A percentile compares a stretch with the other conserved stretches of the same genome.
These are phyloP conservation scores for Cybosia mesomella DNA, from an alignment of 2,888 invertebrate species.

Conservation along the genomic window DNA sequence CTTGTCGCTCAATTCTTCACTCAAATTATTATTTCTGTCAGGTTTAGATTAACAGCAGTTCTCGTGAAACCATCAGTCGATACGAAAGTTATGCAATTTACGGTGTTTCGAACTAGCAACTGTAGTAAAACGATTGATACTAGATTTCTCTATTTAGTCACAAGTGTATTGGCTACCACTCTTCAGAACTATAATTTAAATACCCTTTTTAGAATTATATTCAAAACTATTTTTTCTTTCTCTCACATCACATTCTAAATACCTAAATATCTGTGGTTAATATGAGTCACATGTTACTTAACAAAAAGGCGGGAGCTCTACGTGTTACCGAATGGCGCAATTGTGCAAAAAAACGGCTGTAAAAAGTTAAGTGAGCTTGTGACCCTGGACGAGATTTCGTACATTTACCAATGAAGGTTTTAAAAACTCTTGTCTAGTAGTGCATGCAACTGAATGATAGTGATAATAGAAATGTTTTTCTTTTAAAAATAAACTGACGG, in stretches of 20 bases:
- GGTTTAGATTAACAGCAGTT: background rate
- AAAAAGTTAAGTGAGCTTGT: slow-evolving; percentile 63
- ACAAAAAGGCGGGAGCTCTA: slow-evolving; percentile 45
- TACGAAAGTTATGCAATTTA: background rate
- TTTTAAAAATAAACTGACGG: background rate
- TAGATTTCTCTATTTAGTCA: background rate
- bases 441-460: background rate
- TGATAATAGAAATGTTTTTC: background rate
- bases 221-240: background rate
- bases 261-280: slow-evolving; percentile 26
- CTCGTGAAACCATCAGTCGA: background rate
- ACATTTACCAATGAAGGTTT: background rate
- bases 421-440: background rate
- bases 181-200: background rate
- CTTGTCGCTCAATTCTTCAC: too few relatives aligned
- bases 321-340: slow-evolving; percentile 44
- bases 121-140: background rate
- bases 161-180: background rate
- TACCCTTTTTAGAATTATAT: background rate
- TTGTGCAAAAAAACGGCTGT: slow-evolving; percentile 57
- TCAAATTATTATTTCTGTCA: background rate
- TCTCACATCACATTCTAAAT: slow-evolving; percentile 12
- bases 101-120: background rate
- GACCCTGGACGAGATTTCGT: slow-evolving; percentile 51
- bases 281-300: slow-evolving; percentile 45